Conservation (phyloP, 2,113 vertebrate species). For the Lophura nycthemera region DNA sequence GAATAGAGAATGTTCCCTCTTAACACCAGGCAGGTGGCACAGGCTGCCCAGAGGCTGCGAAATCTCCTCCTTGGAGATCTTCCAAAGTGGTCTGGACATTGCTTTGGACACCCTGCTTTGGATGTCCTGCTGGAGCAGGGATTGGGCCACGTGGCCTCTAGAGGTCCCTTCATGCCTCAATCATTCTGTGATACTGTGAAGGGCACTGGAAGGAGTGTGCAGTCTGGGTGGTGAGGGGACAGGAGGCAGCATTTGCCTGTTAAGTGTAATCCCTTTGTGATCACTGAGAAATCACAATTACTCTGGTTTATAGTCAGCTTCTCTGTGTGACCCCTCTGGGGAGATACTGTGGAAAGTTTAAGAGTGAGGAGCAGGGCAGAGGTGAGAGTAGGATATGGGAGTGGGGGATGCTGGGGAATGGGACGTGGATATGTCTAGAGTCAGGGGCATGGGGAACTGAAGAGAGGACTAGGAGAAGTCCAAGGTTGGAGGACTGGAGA, state of each 20-base stretch:
- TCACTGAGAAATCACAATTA: background rate
- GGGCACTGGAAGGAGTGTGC: background rate
- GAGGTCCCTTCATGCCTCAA: background rate
- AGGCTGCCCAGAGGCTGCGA: background rate
- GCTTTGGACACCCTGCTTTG: background rate
- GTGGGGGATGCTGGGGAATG: background rate
- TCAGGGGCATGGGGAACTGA: background rate
- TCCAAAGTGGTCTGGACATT: background rate
- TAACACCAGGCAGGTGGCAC: background rate
- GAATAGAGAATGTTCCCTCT: background rate
- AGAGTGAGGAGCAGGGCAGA: background rate
- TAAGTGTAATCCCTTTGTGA: background rate
- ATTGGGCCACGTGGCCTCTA: background rate
- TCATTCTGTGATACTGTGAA: background rate
- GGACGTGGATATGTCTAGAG: rapidly evolving
- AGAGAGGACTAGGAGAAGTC: background rate
- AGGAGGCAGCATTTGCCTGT: background rate
- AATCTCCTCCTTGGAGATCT: background rate
- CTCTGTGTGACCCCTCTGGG: background rate
- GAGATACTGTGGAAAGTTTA: background rate
- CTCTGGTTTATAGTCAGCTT: background rate
- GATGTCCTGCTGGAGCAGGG: background rate
- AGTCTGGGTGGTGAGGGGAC: background rate
- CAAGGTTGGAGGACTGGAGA: background rate
- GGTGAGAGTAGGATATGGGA: background rate